Conservation (phyloP, 2,888 invertebrate genomes). For the Drosophila pseudotakahashii region DNA sequence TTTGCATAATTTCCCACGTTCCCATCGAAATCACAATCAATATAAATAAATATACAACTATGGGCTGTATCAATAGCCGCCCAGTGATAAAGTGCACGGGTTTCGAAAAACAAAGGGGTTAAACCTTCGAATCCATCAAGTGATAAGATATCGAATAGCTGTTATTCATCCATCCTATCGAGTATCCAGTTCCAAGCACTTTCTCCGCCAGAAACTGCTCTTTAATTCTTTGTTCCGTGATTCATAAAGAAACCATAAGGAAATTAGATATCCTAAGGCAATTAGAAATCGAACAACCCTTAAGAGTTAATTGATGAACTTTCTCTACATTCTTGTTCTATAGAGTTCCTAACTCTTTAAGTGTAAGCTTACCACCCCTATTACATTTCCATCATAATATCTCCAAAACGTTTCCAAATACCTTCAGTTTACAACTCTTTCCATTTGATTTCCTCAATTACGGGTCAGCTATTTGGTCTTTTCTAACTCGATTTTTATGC, state of each 20-base stretch:
- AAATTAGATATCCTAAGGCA: conserved; percentile 21
- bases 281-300: no score
- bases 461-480: conserved; percentile 7
- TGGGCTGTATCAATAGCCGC: conserved; percentile 40
- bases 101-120: conserved; percentile 21
- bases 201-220: not conserved
- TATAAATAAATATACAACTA: conserved; percentile 46
- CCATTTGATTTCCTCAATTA: conserved; percentile 26
- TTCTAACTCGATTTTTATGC: conserved; percentile 34
- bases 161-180: conserved; percentile 5
- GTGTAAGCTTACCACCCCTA: not conserved
- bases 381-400: not conserved
- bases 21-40: conserved; percentile 55
- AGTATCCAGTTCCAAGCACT: conserved; percentile 9
- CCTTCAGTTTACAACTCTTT: conserved; percentile 7
- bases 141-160: conserved; percentile 32
- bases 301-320: no score
- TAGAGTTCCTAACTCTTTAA: not conserved
- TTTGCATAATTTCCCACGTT: conserved; percentile 77
- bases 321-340: no score
- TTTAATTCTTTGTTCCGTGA: not conserved
- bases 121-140: not conserved
- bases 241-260: not conserved
- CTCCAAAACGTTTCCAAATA: not conserved
- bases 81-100: conserved; percentile 35